These are phyloP conservation scores for Xiphydria camelus DNA, from an alignment of 2,888 invertebrate genomes.

Conservation along the genomic window DNA sequence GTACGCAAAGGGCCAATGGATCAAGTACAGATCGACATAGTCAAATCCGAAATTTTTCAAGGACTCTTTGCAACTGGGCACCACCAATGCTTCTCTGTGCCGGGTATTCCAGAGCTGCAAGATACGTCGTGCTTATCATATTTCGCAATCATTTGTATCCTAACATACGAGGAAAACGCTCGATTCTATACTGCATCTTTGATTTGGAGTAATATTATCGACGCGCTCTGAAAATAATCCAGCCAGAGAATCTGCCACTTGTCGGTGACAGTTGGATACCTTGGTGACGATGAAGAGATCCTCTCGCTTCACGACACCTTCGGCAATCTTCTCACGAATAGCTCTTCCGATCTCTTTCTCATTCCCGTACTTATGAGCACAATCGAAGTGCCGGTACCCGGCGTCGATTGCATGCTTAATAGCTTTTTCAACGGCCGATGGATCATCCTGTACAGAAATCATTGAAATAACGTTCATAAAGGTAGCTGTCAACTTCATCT, in stretches of 20 bases:
- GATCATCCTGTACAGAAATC: constrained; percentile 50
- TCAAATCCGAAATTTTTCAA: constrained; percentile 59
- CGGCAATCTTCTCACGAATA: constrained; percentile 52
- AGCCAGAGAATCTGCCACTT: not conserved
- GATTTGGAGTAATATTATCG: not conserved
- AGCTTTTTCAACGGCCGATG: constrained; percentile 56
- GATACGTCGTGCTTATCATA: no score
- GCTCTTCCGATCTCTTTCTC: constrained; percentile 56
- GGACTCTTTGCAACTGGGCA: constrained; percentile 34
- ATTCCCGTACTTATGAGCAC: constrained; percentile 57
- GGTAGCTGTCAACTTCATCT: not conserved
- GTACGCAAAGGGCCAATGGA: constrained; percentile 89
- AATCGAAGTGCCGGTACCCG: constrained; percentile 70
- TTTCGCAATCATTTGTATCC: no score
- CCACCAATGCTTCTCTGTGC: constrained; percentile 56
- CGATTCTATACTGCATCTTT: not conserved
- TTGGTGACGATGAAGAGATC: constrained; percentile 57
- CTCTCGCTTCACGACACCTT: constrained; percentile 55
- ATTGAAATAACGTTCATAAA: constrained; percentile 1
- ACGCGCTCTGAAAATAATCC: not conserved
- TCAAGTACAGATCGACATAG: constrained; percentile 84
- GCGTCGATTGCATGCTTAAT: constrained; percentile 64
- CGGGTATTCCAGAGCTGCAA: constrained; percentile 64
- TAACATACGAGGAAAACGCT: not conserved
- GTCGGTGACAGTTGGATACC: constrained; percentile 28